These are phyloP conservation scores for Hartigia nigra DNA, from an alignment of 2,888 invertebrate species.

Conservation along the genomic window DNA sequence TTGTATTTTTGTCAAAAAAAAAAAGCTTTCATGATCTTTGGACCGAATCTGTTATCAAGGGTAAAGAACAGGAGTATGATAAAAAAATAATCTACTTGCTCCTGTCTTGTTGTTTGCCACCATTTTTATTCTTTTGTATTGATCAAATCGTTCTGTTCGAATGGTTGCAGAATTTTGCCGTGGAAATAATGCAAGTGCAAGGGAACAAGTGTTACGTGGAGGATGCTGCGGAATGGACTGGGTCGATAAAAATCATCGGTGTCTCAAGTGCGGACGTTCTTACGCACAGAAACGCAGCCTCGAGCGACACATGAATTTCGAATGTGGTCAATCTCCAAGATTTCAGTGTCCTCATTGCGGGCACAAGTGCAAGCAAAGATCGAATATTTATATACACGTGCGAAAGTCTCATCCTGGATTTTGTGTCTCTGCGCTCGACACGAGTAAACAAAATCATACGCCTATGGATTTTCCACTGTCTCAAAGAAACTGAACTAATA, in stretches of 20 bases:
- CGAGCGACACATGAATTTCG: constrained; percentile 40
- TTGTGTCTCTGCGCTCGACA: constrained; percentile 14
- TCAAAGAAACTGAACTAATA: not conserved
- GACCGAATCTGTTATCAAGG: not conserved
- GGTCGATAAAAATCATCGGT: constrained; percentile 21
- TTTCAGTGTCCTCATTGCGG: constrained; percentile 48
- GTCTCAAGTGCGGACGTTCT: constrained; percentile 33
- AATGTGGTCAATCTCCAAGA: constrained; percentile 51
- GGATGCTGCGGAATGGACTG: constrained; percentile 8
- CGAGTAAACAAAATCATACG: not conserved
- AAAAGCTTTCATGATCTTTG: not conserved
- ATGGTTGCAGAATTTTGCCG: not conserved
- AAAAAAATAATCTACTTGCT: not conserved
- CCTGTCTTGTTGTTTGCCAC: not conserved
- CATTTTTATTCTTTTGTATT: constrained; percentile 10
- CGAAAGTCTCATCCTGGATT: constrained; percentile 23
- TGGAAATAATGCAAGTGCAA: not conserved
- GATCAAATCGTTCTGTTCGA: constrained; percentile 2
- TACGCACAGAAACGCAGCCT: constrained; percentile 35
- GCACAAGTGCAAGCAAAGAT: constrained; percentile 37
- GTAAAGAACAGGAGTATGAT: not conserved
- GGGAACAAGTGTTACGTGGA: not conserved
- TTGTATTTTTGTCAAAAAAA: not conserved
- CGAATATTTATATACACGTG: constrained; percentile 40
- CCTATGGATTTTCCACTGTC: not conserved